phyloP scores from a whole-genome alignment of 2,888 invertebrate species.

The Dioctria linearis region DNA sequence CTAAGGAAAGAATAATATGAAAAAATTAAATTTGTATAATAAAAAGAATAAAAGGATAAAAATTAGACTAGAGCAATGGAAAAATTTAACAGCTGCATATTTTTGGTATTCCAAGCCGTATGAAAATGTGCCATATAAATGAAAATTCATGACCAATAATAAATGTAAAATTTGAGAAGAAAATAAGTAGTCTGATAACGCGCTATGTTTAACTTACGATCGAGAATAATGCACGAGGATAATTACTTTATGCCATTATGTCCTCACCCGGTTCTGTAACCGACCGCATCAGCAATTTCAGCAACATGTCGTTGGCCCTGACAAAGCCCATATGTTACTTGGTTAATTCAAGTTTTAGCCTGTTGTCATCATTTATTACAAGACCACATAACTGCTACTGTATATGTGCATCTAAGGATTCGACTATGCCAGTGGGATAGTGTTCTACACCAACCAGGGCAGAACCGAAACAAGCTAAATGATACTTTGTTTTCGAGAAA shows the following conservation, averaged over 20 bases:
- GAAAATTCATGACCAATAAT: background rate
- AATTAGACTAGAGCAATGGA: too few relatives aligned
- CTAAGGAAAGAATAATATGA: too few relatives aligned
- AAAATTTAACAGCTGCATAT: too few relatives aligned
- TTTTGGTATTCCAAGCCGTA: too few relatives aligned
- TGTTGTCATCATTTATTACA: conserved; percentile 57
- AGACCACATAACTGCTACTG: conserved; percentile 56
- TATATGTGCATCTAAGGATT: conserved; percentile 33
- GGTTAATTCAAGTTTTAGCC: conserved; percentile 55
- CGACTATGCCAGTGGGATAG: conserved; percentile 25
- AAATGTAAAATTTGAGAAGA: conserved; percentile 16
- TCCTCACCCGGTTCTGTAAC: conserved; percentile 23
- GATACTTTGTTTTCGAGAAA: conserved; percentile 57
- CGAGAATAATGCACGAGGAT: conserved; percentile 46
- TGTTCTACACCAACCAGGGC: conserved; percentile 20
- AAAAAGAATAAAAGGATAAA: too few relatives aligned
- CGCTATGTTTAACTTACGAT: conserved; percentile 34
- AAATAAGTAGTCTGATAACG: background rate
- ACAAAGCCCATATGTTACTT: conserved; percentile 56
- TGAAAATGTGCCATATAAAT: too few relatives aligned
- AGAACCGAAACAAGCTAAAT: conserved; percentile 49
- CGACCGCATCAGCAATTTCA: conserved; percentile 55
- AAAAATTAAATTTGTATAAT: too few relatives aligned
- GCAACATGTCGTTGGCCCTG: conserved; percentile 56
- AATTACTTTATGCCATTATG: conserved; percentile 42